Percentiles rank a stretch among this genome's conserved stretches.
phyloP scores from a whole-genome alignment of 2,113 vertebrate species.

The Narcine bancroftii region DNA sequence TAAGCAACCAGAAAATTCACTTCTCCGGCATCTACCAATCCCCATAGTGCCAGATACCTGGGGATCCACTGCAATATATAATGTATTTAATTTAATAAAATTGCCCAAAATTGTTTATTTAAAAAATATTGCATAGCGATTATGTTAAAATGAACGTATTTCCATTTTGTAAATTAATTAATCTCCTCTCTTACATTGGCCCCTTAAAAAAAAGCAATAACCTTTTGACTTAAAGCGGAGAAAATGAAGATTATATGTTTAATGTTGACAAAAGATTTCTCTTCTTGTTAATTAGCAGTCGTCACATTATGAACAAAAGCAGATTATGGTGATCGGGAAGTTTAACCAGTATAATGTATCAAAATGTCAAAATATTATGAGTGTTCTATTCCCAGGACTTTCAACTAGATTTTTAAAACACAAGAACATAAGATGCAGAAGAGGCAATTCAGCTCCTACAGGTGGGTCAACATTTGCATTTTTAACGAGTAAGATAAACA shows the following conservation, averaged over 20 bases:
- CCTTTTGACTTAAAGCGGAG: conserved; percentile 28
- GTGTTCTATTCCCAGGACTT: neutral
- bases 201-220: conserved; percentile 8
- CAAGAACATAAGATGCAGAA: neutral
- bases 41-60: too few relatives aligned
- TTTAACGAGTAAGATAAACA: neutral
- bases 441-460: neutral
- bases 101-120: too few relatives aligned
- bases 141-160: neutral
- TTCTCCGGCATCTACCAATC: too few relatives aligned
- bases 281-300: conserved; percentile 1
- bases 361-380: conserved; percentile 33
- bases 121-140: neutral
- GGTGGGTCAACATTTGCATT: neutral
- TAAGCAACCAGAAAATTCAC: too few relatives aligned
- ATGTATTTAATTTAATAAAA: too few relatives aligned
- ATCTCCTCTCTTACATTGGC: neutral
- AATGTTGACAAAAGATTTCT: conserved; percentile 17
- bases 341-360: neutral
- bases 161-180: neutral
- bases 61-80: too few relatives aligned
- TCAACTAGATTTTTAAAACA: neutral
- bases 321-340: conserved; percentile 26
- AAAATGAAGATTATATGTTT: conserved; percentile 5
- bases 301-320: conserved; percentile 22